Evolutionary conservation across 1,140 invertebrate species (phyloP), one percentile per base, ranked within the genome.

Genomic region (Drosophila simulans): DNA sequence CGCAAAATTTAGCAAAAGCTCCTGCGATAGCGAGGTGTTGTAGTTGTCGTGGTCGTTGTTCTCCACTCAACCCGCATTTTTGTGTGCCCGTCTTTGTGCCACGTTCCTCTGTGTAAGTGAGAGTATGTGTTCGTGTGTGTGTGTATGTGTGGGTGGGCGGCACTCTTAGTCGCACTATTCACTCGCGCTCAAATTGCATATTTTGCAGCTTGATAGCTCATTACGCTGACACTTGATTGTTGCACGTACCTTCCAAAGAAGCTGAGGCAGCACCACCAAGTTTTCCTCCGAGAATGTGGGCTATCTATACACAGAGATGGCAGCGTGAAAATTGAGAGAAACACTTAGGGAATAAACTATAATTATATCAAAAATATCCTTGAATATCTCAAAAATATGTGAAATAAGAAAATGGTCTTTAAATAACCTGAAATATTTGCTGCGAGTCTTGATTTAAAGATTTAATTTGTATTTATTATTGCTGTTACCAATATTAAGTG

Each of bases 141-240:
- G 40, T 62, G 15, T 52, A 35, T 59, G 40, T 48, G 48, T 51
- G 54, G 48, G n/a, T 45, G 40, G 48, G 48, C n/a, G n/a, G 60
- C 34, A 68, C 68, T 62, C 71, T 80, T 73, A 71, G 84, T 83
- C 77, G 79, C 85, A 70, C 73, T 57, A 69, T 68, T 76, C 73
- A 76, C 40, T 76, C 39, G 52, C 75, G 74, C 75, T 83, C 65
- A 88, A 88, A 88, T 88, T 88, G 84, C 83, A 88, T 89, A 88
- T 88, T 88, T 88, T 88, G 84, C 80, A 89, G 84, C 83, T 88
- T 88, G 84, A 88, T 88, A 88, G 84, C 84, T 88, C 84, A 88
- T 89, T 88, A 88, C 76, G 80, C 85, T 74, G 84, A 84, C 84
- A 89, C 84, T 88, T 88, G 84, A 89, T 89, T 89, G 84, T 84